Percentiles rank a stretch among this genome's conserved stretches.
Evolutionary conservation across 2,888 invertebrate genomes (phyloP).

Genomic region (Spilosoma lubricipeda): DNA sequence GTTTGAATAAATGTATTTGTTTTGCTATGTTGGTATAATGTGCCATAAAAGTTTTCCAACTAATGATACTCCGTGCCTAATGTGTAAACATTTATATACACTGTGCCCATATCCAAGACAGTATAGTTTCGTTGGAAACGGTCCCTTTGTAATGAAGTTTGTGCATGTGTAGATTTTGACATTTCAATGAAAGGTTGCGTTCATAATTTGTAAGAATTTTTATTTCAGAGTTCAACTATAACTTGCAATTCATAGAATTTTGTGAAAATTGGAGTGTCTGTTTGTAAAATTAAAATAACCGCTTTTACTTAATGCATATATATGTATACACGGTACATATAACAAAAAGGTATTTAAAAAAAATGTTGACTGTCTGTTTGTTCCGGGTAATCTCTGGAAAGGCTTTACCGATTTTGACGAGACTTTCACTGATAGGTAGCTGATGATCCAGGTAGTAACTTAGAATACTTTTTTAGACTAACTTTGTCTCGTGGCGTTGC

Average conservation of each 20-base stretch:
- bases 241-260: background rate
- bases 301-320: no score
- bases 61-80: conserved; percentile 30
- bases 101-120: conserved; percentile 24
- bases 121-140: conserved; percentile 19
- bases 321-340: no score
- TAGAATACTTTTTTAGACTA: no score
- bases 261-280: no score
- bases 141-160: conserved; percentile 45
- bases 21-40: conserved; percentile 57
- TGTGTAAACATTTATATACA: conserved; percentile 26
- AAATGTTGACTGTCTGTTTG: no score
- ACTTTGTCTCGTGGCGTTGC: no score
- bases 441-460: no score
- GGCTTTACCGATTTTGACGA: no score
- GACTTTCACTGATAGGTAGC: no score
- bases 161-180: conserved; percentile 56
- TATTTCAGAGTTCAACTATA: background rate
- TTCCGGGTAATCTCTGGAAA: no score
- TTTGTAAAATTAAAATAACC: no score
- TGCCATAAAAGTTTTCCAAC: conserved; percentile 34
- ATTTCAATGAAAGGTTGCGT: conserved; percentile 45
- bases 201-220: conserved; percentile 20
- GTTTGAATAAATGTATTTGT: conserved; percentile 47
- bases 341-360: no score